Base-by-base conservation (phyloP, 2,888 invertebrate genomes). In the Ophion obscuratus region DNA sequence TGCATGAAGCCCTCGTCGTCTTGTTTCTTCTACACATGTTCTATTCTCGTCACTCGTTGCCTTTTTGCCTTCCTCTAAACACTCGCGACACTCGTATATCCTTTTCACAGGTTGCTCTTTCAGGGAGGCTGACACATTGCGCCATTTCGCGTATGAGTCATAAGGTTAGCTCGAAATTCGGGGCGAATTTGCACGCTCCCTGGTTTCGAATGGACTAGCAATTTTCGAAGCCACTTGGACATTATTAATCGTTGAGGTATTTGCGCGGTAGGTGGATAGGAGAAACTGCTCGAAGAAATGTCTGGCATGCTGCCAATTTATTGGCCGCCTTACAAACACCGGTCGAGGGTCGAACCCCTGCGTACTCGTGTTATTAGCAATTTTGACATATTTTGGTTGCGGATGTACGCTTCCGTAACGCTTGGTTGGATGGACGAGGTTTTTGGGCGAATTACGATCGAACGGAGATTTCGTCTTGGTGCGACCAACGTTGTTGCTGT, bases 11-110 rank as follows among this genome's bases (percentile, higher is more conserved):
- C 20, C 1, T 17, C 17, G 47, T 59, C 11, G 59, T 81, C 61
- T 75, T 57, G 67, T 68, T 81, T 47, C 68, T 61, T 75, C 61
- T 47, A 20, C 75, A 61, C 44, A 66, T 71, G 80, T 64, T 81
- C 67, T 81, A 75, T 70, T 85, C 74, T 62, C 62, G 27, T 81
- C 73, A 27, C 73, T 76, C 62, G 27, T 24, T 75, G 11, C 36
- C 36, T 70, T 83, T 80, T 77, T 75, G 24, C 68, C 77, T 75
- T 62, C 27, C 66, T 77, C 77, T 68, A 78, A 74, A 81, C 74
- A 86, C 80, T 64, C 62, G 27, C 57, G 44, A n/a, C 47, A 64
- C 70, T 77, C 71, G 66, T 66, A 44, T 24, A 44, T 67, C 77
- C 67, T 53, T 40, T 57, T 40, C 6, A 66, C 27, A 68, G 57